Evolutionary conservation across 2,113 vertebrate genomes (phyloP), one percentile per base, ranked within the genome.

Genomic region (Petroica traversi): DNA sequence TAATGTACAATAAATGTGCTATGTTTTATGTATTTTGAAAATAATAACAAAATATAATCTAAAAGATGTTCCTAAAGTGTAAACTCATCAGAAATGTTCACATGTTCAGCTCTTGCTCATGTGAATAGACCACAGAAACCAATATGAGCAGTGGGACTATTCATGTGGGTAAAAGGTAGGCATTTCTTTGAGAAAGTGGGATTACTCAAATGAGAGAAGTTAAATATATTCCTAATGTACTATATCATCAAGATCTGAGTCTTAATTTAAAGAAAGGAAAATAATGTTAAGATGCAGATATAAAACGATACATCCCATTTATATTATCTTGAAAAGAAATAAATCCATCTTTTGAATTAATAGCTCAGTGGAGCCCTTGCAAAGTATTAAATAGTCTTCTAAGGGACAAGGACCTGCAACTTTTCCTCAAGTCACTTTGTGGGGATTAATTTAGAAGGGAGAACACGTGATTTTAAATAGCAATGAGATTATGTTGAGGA

Each of bases 1-100:
- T 92, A 80, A 95, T 54, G 82, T 83, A 74, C 72, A 95, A 87
- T 88, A 73, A 92, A 85, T 6, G 29, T 72, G 76, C 81, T 89
- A 55, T 71, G 64, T 25, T 96, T 94, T 86, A 91, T 90, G 66
- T 85, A 68, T 51, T 51, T 80, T 86, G 73, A 89, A 89, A 95
- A 92, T 91, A 94, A 92, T 95, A 92, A 73, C n/a, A 93, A 82
- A 95, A 90, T 68, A 49, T 19, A 40, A 82, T 66, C 72, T 64
- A 61, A 55, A 85, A 72, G 31, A 84, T 94, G 43, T 49, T 93
- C 28, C 55, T 49, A 58, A 89, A 88, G 46, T 84, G 75, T 72
- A 7, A 4, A 61, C 83, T 74, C 72, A 73, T 85, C 66, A 85
- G 38, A 85, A 93, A 76, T 36, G 15, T 68, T 84, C 54, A 46